phyloP scores from a whole-genome alignment of 1,140 invertebrate species.

The Vanessa tameamea region DNA sequence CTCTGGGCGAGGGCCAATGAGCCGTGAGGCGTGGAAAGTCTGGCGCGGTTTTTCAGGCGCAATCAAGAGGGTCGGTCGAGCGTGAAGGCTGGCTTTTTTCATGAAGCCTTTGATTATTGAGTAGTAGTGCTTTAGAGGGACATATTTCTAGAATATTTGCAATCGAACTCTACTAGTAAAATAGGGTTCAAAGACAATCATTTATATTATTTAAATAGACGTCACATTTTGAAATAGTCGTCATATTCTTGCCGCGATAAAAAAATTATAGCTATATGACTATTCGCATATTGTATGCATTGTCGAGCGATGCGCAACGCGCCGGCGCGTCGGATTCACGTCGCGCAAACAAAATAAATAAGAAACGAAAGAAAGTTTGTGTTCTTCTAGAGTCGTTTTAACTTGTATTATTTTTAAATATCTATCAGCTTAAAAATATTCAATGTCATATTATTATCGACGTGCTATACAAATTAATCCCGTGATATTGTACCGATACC shows the following conservation, averaged over 20 bases:
- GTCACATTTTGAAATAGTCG: neutral
- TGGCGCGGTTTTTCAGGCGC: slow-evolving; percentile 33
- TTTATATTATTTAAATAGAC: neutral
- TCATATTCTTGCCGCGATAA: neutral
- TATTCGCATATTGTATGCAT: slow-evolving; percentile 15
- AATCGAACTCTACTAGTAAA: neutral
- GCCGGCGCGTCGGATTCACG: neutral
- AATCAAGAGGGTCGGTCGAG: slow-evolving; percentile 30
- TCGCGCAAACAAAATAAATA: slow-evolving; percentile 24
- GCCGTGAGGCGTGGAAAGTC: slow-evolving; percentile 26
- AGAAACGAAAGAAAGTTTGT: slow-evolving; percentile 18
- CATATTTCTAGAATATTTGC: slow-evolving; percentile 8
- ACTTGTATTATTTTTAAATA: neutral
- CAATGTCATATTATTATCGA: neutral
- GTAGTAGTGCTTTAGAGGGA: neutral
- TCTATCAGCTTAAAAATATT: neutral
- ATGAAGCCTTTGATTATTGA: slow-evolving; percentile 23
- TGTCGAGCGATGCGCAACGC: neutral
- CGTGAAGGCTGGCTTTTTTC: slow-evolving; percentile 41
- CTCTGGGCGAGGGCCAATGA: slow-evolving; percentile 13
- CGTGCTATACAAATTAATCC: neutral
- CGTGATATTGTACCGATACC: slow-evolving; percentile 1
- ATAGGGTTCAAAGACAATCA: neutral
- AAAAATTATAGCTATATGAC: neutral
- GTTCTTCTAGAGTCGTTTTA: slow-evolving; percentile 7